These are phyloP conservation scores for Coregonus suidteri DNA, from an alignment of 2,797 vertebrate species.

Conservation along the genomic window DNA sequence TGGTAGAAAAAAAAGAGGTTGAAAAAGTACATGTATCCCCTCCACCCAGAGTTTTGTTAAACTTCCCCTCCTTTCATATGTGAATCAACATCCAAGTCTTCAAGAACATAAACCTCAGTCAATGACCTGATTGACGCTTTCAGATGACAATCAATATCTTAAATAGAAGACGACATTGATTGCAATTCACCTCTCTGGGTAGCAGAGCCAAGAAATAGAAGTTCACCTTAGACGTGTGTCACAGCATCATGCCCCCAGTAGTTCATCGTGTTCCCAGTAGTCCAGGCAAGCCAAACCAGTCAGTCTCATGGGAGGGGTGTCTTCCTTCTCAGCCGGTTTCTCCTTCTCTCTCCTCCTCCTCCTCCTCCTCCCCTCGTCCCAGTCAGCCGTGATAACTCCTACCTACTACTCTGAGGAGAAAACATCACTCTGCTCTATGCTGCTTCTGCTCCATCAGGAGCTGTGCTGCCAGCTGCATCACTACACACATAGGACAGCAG, in stretches of 20 bases:
- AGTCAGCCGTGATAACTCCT: slow-evolving; percentile 40
- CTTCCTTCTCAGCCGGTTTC: not conserved
- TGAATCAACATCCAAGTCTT: not conserved
- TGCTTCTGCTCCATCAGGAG: slow-evolving; percentile 60
- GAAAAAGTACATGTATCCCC: too few species aligned
- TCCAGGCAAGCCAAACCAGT: not conserved
- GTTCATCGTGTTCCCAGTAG: not conserved
- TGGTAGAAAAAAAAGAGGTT: not conserved
- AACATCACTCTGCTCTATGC: slow-evolving; percentile 52
- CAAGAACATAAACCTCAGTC: not conserved
- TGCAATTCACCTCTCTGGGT: not conserved
- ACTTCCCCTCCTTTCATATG: not conserved
- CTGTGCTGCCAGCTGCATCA: slow-evolving; percentile 50
- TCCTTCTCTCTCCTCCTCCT: not conserved
- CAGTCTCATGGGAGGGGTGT: not conserved
- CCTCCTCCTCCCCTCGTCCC: slow-evolving; percentile 14
- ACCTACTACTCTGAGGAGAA: slow-evolving; percentile 69
- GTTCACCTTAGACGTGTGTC: too few species aligned
- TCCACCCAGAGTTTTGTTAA: too few species aligned
- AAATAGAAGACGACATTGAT: not conserved
- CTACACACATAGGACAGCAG: slow-evolving; percentile 23
- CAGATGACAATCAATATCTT: not conserved
- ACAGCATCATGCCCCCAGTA: not conserved
- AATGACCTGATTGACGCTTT: not conserved
- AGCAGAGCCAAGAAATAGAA: not conserved